Conservation (phyloP, 2,797 vertebrate species). For the Notoglanidium macrostoma region DNA sequence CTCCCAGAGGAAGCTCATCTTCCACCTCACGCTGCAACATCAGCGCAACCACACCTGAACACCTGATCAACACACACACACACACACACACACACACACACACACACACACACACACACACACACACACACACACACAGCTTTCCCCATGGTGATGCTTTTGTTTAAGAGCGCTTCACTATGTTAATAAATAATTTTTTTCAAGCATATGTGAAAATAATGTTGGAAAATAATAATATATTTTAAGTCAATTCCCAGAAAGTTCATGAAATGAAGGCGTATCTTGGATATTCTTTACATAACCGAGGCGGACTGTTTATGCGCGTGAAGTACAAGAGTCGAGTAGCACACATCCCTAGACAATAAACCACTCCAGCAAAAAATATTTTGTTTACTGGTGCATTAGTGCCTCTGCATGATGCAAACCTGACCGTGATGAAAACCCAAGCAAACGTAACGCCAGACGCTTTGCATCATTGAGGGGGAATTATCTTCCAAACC, state of each 20-base stretch:
- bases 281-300: not conserved
- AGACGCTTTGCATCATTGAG: not conserved
- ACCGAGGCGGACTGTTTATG: not conserved
- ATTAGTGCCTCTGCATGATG: not conserved
- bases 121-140: not conserved
- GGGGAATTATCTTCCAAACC: not conserved
- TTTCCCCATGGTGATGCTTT: not conserved
- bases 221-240: not conserved
- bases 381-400: not conserved
- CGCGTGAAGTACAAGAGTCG: not conserved
- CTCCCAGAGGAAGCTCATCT: not conserved
- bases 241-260: not conserved
- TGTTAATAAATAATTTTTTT: too few species aligned
- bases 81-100: conserved; percentile 4
- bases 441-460: not conserved
- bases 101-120: not conserved
- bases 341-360: not conserved
- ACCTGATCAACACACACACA: not conserved
- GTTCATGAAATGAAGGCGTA: not conserved
- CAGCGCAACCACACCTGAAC: not conserved
- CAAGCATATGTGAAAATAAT: not conserved
- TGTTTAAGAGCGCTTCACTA: too few species aligned
- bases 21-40: not conserved
- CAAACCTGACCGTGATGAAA: not conserved
- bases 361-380: not conserved